These are phyloP conservation scores for Centroberyx gerrardi DNA, from an alignment of 2,797 vertebrate species.

Conservation along the genomic window DNA sequence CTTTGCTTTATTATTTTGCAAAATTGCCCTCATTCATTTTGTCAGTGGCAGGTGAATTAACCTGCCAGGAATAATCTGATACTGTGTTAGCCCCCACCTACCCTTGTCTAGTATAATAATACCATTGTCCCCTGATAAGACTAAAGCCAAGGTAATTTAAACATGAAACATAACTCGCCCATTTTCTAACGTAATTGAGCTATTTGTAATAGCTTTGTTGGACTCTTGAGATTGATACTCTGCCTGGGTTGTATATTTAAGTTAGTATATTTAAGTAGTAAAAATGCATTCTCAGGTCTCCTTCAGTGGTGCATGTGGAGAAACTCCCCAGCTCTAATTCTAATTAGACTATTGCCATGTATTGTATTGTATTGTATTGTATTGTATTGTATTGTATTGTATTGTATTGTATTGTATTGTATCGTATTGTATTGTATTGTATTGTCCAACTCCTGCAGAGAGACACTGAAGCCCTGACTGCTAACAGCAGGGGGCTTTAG, in stretches of 20 bases:
- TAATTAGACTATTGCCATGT: constrained; percentile 58
- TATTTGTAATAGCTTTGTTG: constrained; percentile 91
- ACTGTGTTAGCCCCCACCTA: constrained; percentile 83
- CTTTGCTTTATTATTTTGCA: constrained; percentile 92
- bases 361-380: neutral
- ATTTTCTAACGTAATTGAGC: constrained; percentile 95
- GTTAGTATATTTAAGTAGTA: constrained; percentile 75
- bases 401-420: no score
- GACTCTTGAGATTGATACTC: constrained; percentile 90
- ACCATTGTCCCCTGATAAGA: constrained; percentile 85
- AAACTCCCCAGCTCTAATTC: constrained; percentile 59
- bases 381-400: no score
- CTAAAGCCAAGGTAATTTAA: constrained; percentile 89
- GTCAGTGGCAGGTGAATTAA: constrained; percentile 92
- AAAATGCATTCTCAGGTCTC: constrained; percentile 88
- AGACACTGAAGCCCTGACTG: constrained; percentile 33
- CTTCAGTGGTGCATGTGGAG: constrained; percentile 79
- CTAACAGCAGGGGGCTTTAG: constrained; percentile 36
- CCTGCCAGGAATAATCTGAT: constrained; percentile 91
- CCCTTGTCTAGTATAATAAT: constrained; percentile 84
- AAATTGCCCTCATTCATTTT: constrained; percentile 96
- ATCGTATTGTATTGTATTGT: no score
- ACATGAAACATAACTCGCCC: constrained; percentile 88
- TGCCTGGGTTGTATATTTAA: constrained; percentile 86
- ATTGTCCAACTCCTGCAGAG: constrained; percentile 45